Conservation (phyloP, 2,797 vertebrate species). For the Myotis planiceps region DNA sequence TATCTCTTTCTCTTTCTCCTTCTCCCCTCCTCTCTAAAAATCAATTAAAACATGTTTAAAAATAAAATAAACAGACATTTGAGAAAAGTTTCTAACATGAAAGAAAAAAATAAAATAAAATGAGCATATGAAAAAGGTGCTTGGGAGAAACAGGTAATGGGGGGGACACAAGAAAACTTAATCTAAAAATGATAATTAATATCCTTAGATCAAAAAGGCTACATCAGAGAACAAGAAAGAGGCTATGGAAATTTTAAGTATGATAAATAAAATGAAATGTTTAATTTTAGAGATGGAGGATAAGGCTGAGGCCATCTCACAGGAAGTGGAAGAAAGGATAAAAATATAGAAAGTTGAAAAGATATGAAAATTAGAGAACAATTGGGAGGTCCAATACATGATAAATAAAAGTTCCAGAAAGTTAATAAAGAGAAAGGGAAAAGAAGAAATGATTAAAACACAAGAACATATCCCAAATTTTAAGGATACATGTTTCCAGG, state of each 20-base stretch:
- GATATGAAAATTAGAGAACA: not conserved
- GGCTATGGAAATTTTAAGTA: not conserved
- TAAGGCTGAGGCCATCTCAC: not conserved
- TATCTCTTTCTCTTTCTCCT: too few species aligned
- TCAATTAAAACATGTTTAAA: too few species aligned
- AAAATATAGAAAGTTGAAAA: not conserved
- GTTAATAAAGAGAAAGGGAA: not conserved
- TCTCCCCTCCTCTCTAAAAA: too few species aligned
- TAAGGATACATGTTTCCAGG: not conserved
- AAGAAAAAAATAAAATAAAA: not conserved
- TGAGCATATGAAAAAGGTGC: not conserved
- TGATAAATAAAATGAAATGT: conserved; percentile 37
- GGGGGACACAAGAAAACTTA: not conserved
- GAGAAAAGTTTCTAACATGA: not conserved
- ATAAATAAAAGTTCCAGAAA: not conserved
- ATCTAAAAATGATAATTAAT: conserved; percentile 32
- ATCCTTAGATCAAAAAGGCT: not conserved
- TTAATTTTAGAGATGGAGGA: not conserved
- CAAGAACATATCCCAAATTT: not conserved
- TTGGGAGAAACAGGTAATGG: not conserved
- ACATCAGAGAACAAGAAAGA: conserved; percentile 31
- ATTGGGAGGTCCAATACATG: not conserved
- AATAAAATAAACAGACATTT: not conserved
- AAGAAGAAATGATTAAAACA: not conserved
- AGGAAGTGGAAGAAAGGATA: not conserved